Evolutionary conservation across 2,888 invertebrate species (phyloP), one percentile per base, ranked within the genome.

Genomic region (Protodeltote pygarga): DNA sequence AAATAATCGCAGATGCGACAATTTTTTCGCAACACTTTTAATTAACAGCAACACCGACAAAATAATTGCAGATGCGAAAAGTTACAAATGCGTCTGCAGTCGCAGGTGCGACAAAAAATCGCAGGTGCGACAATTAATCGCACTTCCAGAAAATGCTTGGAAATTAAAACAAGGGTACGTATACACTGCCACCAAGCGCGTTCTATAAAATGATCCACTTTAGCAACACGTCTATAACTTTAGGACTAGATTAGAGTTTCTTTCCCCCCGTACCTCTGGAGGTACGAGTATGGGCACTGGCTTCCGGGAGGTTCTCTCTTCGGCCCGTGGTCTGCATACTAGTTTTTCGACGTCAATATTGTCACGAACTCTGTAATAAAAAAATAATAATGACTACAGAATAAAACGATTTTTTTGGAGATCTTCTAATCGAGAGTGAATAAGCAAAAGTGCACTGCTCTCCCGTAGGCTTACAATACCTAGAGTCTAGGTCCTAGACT

Each of bases 291-390:
- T 40, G 79, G 77, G 65, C 79, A 76, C 75, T 76, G 74, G 68
- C 66, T 69, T 55, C 83, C 81, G 78, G 83, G 80, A 75, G 77
- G 85, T 65, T 82, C 83, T 83, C 85, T 84, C 70, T 75, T 79
- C 75, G 87, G 86, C 79, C 75, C 75, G 53, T 78, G 77, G 81
- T 81, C 86, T 84, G 89, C 91, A 87, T 91, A 92, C 94, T 96
- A 96, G 94, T 96, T 95, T 93, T 95, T 96, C 88, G 96, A 95
- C 76, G 96, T 96, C 90, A 96, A 87, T 92, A 96, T 96, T 93
- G 95, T 95, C 85, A 96, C 96, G 84, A 96, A 96, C 90, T 96
- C 96, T 96, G 93, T 9, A 94, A 94, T n/a, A 8, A 4, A 19
- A 42, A 42, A 35, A 39, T 5, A n/a, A 3, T 5, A 3, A 13